Conservation (phyloP, 2,888 invertebrate species). For the Cephus pulcher region DNA sequence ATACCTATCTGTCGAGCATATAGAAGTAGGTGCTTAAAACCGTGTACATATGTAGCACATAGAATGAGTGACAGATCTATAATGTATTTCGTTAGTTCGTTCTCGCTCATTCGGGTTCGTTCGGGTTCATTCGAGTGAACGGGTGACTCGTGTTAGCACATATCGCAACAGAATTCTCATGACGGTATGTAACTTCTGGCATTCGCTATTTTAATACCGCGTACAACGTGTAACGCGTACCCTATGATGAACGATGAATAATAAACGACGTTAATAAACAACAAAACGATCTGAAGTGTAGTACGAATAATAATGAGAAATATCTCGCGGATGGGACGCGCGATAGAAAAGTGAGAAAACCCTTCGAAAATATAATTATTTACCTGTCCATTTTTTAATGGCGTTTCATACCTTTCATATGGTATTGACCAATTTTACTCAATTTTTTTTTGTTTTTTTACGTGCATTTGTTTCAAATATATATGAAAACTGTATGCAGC, state of each 20-base stretch:
- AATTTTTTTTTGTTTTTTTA: not conserved
- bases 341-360: not conserved
- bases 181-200: not conserved
- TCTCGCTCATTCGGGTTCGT: not conserved
- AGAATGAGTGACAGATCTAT: not conserved
- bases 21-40: not conserved
- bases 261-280: conserved; percentile 56
- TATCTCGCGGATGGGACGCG: not conserved
- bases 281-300: conserved; percentile 52
- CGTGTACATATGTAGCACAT: not conserved
- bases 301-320: conserved; percentile 50
- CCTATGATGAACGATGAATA: conserved; percentile 57
- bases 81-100: not conserved
- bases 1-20: not conserved
- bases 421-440: not conserved
- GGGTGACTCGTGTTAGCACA: not conserved
- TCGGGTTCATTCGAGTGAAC: not conserved
- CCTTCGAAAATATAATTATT: not conserved
- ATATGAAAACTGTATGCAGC: not conserved
- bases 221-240: conserved; percentile 37
- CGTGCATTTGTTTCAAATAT: not conserved
- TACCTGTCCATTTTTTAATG: not conserved
- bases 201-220: not conserved
- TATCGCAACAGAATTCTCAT: not conserved
- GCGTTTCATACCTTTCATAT: not conserved